These are phyloP conservation scores for Zaprionus ornatus DNA, from an alignment of 1,140 invertebrate genomes.

Conservation along the genomic window DNA sequence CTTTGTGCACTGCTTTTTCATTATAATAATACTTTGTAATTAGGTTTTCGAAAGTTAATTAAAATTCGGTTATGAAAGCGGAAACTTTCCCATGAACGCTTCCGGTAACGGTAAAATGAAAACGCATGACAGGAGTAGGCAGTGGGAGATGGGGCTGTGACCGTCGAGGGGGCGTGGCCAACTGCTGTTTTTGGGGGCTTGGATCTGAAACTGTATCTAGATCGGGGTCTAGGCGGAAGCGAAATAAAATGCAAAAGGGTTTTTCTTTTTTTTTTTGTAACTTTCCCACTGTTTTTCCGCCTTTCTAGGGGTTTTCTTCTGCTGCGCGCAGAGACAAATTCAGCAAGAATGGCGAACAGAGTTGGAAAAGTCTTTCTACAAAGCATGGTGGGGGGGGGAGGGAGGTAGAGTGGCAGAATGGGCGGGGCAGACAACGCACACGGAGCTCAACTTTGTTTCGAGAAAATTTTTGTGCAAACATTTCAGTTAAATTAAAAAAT, in stretches of 20 bases:
- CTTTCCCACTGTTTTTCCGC: slow-evolving; percentile 29
- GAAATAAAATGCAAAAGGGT: slow-evolving; percentile 39
- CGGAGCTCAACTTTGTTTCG: slow-evolving; percentile 74
- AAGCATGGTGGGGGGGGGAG: background rate
- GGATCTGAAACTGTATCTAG: slow-evolving; percentile 14
- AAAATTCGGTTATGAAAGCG: slow-evolving; percentile 84
- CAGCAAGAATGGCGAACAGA: slow-evolving; percentile 11
- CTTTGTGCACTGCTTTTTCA: slow-evolving; percentile 83
- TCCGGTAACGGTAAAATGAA: slow-evolving; percentile 76
- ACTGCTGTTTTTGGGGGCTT: background rate
- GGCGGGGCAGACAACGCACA: slow-evolving; percentile 37
- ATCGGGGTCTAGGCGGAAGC: slow-evolving; percentile 53
- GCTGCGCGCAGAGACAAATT: slow-evolving; percentile 31
- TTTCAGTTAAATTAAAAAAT: slow-evolving; percentile 84
- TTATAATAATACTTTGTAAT: slow-evolving; percentile 84
- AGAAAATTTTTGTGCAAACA: slow-evolving; percentile 83
- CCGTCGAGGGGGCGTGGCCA: background rate
- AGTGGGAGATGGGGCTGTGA: slow-evolving; percentile 16
- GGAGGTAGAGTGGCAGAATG: too few relatives aligned
- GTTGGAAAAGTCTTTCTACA: slow-evolving; percentile 10
- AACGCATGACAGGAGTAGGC: slow-evolving; percentile 51
- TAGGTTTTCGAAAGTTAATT: slow-evolving; percentile 84
- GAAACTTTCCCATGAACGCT: slow-evolving; percentile 84
- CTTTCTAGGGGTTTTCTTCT: slow-evolving; percentile 12
- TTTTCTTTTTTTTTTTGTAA: slow-evolving; percentile 2